Evolutionary conservation across 2,113 vertebrate genomes (phyloP), one percentile per base, ranked within the genome.

Genomic region (Labrus mixtus): DNA sequence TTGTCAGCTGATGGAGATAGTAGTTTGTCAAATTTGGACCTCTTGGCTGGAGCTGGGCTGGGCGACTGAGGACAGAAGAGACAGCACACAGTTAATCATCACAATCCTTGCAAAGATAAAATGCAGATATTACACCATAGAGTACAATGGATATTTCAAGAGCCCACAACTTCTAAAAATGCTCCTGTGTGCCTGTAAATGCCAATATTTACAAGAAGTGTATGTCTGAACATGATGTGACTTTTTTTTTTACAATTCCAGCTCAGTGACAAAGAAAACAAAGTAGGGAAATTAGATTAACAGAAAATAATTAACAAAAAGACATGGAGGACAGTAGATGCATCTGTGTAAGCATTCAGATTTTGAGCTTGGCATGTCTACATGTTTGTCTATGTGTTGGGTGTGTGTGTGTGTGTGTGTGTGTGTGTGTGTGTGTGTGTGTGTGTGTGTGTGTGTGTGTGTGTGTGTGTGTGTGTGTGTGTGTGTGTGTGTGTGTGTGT

Each of bases 11-110:
- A 82, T 6, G 89, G 87, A 48, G 92, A 93, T 61, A 82, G 88
- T 17, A 84, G 76, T 72, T 89, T 90, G 76, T 94, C 87, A 1
- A 87, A 86, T 86, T 92, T 95, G 71, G 89, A 83, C 85, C 84
- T 93, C 86, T 95, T 95, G 76, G 82, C 63, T 59, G 86, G 78
- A 74, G 90, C 79, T 0, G 94, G 93, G 79, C 93, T 95, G 61
- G 90, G 91, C 57, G 92, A 89, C 94, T 95, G 86, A 29, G 62
- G 69, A 72, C 54, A 80, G 65, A 57, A 19, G 19, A 83, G 81
- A 76, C 36, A 84, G 70, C 37, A 68, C 58, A 57, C 39, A 39
- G 41, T 73, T 87, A 69, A 78, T 82, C 53, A 79, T 73, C 37
- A 33, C 6, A 3, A 62, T 84, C 61, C 13, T 36, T n/a, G 19